Percentiles rank a stretch among this genome's conserved stretches.
phyloP scores from a whole-genome alignment of 2,888 invertebrate species.

The Formica aserva region DNA sequence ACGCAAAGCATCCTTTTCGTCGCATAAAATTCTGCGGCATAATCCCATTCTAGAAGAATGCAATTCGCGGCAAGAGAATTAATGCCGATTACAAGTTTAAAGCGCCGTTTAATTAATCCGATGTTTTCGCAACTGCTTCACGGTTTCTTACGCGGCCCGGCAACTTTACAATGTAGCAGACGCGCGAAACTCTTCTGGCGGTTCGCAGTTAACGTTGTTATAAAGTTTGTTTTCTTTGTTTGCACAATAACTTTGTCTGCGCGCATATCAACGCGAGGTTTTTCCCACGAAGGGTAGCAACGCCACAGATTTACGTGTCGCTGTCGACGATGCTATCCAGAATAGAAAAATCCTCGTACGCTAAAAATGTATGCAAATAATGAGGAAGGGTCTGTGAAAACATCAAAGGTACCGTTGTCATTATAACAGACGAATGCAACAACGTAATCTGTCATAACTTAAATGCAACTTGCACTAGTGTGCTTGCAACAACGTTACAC shows the following conservation, averaged over 20 bases:
- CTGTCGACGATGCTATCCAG: background rate
- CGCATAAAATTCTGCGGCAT: constrained; percentile 13
- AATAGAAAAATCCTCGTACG: background rate
- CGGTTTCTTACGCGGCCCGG: constrained; percentile 17
- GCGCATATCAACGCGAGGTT: constrained; percentile 29
- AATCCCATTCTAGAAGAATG: constrained; percentile 25
- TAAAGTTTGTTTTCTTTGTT: constrained; percentile 49
- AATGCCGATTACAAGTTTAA: constrained; percentile 47
- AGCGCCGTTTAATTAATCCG: constrained; percentile 51
- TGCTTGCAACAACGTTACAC: constrained; percentile 36
- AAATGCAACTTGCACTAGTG: constrained; percentile 43
- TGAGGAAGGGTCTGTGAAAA: background rate
- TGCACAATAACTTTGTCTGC: constrained; percentile 21
- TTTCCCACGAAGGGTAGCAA: background rate
- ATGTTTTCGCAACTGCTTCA: constrained; percentile 42
- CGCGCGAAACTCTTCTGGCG: constrained; percentile 23
- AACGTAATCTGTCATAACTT: constrained; percentile 39
- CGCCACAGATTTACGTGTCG: constrained; percentile 25
- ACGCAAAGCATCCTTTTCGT: background rate
- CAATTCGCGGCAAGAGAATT: constrained; percentile 34
- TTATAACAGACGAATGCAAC: background rate
- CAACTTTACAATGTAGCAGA: constrained; percentile 23
- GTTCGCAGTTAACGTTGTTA: constrained; percentile 35
- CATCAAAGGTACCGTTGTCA: background rate
- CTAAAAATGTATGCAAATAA: constrained; percentile 5